Conservation (phyloP, 2,113 vertebrate genomes). For the Rhagologus leucostigma region DNA sequence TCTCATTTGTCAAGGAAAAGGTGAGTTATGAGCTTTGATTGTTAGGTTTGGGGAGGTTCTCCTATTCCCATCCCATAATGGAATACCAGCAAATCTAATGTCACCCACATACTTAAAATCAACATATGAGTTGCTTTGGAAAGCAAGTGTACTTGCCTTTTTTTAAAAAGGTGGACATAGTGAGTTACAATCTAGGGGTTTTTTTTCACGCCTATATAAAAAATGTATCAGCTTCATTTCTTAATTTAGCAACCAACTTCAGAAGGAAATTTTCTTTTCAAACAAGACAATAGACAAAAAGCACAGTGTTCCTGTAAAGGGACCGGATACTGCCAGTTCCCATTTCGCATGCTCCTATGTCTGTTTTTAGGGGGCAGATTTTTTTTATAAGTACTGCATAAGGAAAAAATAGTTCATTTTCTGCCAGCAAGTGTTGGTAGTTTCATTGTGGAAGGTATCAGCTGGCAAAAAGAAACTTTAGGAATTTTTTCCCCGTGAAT, state of each 20-base stretch:
- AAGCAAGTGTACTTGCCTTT: background rate
- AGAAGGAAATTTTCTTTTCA: background rate
- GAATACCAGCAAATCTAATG: background rate
- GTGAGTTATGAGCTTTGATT: background rate
- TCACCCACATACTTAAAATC: background rate
- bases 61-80: background rate
- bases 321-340: background rate
- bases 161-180: background rate
- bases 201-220: background rate
- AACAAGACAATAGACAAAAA: background rate
- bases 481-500: background rate
- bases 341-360: background rate
- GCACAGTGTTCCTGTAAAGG: background rate
- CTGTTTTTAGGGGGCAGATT: background rate
- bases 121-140: background rate
- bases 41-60: background rate
- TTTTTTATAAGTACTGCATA: background rate
- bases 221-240: background rate
- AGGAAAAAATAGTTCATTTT: background rate
- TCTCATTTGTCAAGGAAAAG: background rate
- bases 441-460: background rate
- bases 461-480: background rate
- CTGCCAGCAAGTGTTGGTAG: background rate
- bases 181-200: background rate
- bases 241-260: background rate